Percentiles rank a stretch among this genome's conserved stretches.
phyloP scores from a whole-genome alignment of 1,140 invertebrate species.

The Oreohelix idahoensis region DNA sequence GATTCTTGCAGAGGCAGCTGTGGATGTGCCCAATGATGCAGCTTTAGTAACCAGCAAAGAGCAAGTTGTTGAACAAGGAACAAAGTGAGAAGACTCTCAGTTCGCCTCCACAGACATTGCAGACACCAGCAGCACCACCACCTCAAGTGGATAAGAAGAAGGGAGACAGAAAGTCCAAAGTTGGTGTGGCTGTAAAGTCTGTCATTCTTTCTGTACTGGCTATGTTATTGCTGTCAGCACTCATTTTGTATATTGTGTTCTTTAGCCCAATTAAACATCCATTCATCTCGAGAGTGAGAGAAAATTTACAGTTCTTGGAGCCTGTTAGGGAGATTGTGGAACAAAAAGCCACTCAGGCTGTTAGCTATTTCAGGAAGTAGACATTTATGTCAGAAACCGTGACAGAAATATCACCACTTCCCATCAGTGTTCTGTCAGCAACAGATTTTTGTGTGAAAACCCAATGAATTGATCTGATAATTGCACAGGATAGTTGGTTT shows the following conservation, averaged over 20 bases:
- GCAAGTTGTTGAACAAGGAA: constrained; percentile 32
- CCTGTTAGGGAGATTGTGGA: constrained; percentile 58
- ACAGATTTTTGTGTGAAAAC: no score
- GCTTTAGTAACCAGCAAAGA: neutral
- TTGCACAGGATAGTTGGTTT: no score
- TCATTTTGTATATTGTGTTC: constrained; percentile 56
- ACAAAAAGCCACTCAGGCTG: constrained; percentile 44
- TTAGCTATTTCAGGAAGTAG: constrained; percentile 39
- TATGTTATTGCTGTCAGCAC: constrained; percentile 54
- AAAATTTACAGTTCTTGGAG: constrained; percentile 60
- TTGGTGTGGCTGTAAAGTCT: constrained; percentile 46
- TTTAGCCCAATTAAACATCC: constrained; percentile 62
- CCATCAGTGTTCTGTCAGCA: no score
- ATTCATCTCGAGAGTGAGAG: constrained; percentile 48
- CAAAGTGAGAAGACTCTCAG: constrained; percentile 23
- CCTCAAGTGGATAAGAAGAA: neutral
- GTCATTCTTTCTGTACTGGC: constrained; percentile 54
- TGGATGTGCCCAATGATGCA: constrained; percentile 51
- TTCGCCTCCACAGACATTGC: constrained; percentile 29
- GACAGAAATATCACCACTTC: no score
- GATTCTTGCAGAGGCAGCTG: constrained; percentile 56
- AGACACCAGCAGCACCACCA: neutral
- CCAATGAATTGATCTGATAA: no score
- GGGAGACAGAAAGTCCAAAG: neutral
- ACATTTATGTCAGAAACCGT: no score